A percentile compares a stretch with the other conserved stretches of the same genome.
Evolutionary conservation across 2,888 invertebrate species (phyloP).

Genomic region (Leptopterna dolabrata): DNA sequence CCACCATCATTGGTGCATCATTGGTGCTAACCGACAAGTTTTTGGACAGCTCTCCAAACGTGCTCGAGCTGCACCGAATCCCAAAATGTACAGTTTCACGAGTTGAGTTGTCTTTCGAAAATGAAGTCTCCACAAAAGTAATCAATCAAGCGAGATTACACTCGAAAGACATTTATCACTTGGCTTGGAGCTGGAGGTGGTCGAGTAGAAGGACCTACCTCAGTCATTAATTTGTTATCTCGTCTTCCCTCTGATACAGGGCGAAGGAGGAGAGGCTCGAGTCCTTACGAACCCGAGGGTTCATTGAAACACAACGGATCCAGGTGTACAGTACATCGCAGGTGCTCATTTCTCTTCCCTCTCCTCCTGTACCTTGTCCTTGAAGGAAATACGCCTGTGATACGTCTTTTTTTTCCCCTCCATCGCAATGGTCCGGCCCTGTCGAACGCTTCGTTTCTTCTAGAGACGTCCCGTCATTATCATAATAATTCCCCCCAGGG

Average conservation of each 20-base stretch:
- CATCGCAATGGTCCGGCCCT: background rate
- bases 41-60: too few relatives aligned
- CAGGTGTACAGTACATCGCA: background rate
- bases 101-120: too few relatives aligned
- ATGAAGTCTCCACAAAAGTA: too few relatives aligned
- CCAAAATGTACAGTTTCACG: too few relatives aligned
- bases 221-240: too few relatives aligned
- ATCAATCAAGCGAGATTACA: too few relatives aligned
- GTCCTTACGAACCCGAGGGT: background rate
- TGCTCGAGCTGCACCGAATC: too few relatives aligned
- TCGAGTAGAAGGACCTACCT: too few relatives aligned
- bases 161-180: too few relatives aligned
- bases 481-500: background rate
- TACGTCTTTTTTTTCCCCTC: background rate
- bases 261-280: background rate
- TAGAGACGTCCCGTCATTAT: background rate
- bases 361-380: background rate
- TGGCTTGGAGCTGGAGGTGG: too few relatives aligned
- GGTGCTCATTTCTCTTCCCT: background rate
- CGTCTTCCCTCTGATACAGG: background rate
- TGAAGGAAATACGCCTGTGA: background rate
- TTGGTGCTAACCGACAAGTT: too few relatives aligned
- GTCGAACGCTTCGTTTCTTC: background rate
- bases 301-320: slow-evolving; percentile 7
- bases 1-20: too few relatives aligned